phyloP scores from a whole-genome alignment of 2,888 invertebrate genomes.

The Drepanosiphum platanoidis region DNA sequence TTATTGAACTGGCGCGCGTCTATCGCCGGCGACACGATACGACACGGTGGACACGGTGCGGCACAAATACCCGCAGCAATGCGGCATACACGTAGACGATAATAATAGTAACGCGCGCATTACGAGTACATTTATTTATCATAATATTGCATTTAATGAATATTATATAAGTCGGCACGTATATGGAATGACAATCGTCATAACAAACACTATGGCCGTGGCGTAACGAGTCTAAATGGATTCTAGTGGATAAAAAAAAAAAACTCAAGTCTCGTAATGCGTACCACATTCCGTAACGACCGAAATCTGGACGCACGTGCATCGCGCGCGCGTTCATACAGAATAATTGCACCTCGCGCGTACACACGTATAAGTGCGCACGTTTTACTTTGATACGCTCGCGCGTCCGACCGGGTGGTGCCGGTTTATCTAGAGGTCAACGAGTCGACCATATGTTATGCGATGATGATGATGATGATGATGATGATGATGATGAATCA shows the following conservation, averaged over 20 bases:
- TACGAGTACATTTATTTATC: no score
- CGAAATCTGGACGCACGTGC: not conserved
- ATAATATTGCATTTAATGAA: no score
- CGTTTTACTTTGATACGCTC: not conserved
- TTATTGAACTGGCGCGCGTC: no score
- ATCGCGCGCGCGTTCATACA: not conserved
- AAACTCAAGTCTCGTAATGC: no score
- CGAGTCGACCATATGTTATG: constrained; percentile 49
- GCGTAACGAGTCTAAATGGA: not conserved
- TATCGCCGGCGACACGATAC: no score
- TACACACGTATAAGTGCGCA: no score
- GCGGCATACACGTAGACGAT: no score
- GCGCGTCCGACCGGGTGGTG: constrained; percentile 13
- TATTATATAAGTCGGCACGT: no score
- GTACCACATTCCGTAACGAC: no score
- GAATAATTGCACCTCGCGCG: not conserved
- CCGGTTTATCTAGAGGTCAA: constrained; percentile 51
- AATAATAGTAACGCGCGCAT: no score
- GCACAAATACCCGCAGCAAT: no score
- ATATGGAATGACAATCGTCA: not conserved
- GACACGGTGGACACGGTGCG: no score
- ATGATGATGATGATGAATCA: constrained; percentile 33
- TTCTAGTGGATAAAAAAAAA: not conserved
- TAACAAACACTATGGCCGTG: not conserved
- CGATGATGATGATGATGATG: not conserved